Base-by-base conservation (phyloP, 1,140 invertebrate species). In the Zophobas morio region DNA sequence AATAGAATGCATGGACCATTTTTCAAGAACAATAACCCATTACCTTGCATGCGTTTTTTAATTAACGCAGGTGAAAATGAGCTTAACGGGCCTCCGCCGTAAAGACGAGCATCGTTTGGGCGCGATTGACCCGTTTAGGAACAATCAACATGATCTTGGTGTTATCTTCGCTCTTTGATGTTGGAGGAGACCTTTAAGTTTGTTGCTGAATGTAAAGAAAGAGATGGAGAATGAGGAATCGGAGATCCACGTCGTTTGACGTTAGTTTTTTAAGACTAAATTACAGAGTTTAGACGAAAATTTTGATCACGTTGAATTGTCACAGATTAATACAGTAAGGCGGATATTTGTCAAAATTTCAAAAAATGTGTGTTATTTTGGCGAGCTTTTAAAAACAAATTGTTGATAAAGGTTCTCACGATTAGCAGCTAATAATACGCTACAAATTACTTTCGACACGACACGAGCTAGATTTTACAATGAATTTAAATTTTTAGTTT, bases 271-370 rank as follows among this genome's bases (percentile, higher is more conserved):
- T 33, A 54, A 35, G 36, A 73, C 35, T 51, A 73, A 56, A 73
- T 73, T 51, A 37, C 3, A 33, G 8, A 49, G 36, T 73, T 72
- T 56, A 8, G 40, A 73, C 20, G 54, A 73, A 56, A 56, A 36
- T 40, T 40, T 56, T 37, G 37, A 73, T 70, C 35, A 71, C 36
- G 6, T 36, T 51, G 20, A 75, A 72, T 57, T 60, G 77, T 76
- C 75, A 71, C 63, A 75, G 66, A 77, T 75, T 77, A 80, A 70
- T 80, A 20, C 20, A 20, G 20, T 20, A 20, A 20, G 20, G 20
- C 0, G 20, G 20, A 20, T 20, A 0, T 20, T 20, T 20, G 20
- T 20, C 0, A 20, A 20, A 20, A 20, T 20, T 20, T 20, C 0
- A 20, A 20, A 20, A 20, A 20, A 20, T 0, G 0, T 20, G 20